Conservation (phyloP, 2,888 invertebrate genomes). For the Macaria liturata region DNA sequence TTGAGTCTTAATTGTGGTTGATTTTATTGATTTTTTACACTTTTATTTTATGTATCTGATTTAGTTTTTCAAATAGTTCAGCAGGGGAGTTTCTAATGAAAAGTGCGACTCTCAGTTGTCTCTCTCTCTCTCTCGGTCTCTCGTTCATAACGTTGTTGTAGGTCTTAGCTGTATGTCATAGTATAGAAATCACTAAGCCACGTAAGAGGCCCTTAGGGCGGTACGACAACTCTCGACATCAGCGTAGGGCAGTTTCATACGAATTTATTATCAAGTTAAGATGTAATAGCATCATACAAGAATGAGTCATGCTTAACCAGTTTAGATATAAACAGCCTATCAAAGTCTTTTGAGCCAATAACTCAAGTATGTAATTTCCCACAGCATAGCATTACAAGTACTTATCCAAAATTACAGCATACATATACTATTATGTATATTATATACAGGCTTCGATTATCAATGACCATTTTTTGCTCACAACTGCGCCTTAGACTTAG, state of each 20-base stretch:
- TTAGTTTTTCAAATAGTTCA: too few species aligned
- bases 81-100: too few species aligned
- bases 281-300: neutral
- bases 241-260: too few species aligned
- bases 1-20: neutral
- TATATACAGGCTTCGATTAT: slow-evolving; percentile 16
- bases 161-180: too few species aligned
- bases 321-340: slow-evolving; percentile 3
- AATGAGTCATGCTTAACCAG: neutral
- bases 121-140: too few species aligned
- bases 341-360: slow-evolving; percentile 9
- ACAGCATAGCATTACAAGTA: slow-evolving; percentile 21
- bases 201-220: too few species aligned
- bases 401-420: slow-evolving; percentile 25
- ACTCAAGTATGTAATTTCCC: slow-evolving; percentile 16
- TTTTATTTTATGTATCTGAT: neutral
- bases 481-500: slow-evolving; percentile 15
- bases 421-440: neutral
- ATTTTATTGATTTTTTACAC: neutral
- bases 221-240: too few species aligned
- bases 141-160: too few species aligned
- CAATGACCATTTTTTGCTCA: slow-evolving; percentile 29
- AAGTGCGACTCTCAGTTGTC: too few species aligned
- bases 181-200: too few species aligned
- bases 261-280: too few species aligned